Percentiles rank a stretch among this genome's conserved stretches.
phyloP scores from a whole-genome alignment of 2,888 invertebrate species.

The Adelognathus sp. region DNA sequence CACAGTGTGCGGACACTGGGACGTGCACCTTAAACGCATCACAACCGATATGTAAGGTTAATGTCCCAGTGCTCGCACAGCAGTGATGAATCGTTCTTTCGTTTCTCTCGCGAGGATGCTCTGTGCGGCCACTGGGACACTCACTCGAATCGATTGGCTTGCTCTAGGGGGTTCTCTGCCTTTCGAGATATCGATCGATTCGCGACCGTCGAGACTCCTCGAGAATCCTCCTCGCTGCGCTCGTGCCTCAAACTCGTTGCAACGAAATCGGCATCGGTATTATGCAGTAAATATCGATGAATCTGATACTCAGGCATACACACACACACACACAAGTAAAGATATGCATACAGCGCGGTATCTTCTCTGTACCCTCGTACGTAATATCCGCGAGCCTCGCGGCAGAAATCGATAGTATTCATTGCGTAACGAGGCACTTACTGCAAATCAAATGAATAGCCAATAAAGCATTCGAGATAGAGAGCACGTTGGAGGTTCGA shows the following conservation, averaged over 20 bases:
- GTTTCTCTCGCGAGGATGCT: too few relatives aligned
- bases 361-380: not conserved
- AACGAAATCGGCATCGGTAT: conserved; percentile 38
- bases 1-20: too few relatives aligned
- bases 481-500: conserved; percentile 17
- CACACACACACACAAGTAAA: too few relatives aligned
- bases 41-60: too few relatives aligned
- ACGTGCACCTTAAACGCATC: too few relatives aligned
- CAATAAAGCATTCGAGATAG: conserved; percentile 65
- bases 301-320: too few relatives aligned
- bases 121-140: too few relatives aligned
- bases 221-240: not conserved
- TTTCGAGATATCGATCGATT: conserved; percentile 43
- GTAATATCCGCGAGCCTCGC: conserved; percentile 34
- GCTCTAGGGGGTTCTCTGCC: not conserved
- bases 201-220: conserved; percentile 42
- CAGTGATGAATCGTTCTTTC: too few relatives aligned
- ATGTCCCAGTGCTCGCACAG: too few relatives aligned
- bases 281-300: not conserved
- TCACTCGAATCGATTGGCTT: conserved; percentile 1
- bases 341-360: conserved; percentile 8
- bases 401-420: conserved; percentile 73
- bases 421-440: conserved; percentile 75
- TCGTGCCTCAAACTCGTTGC: not conserved
- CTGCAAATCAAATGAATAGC: conserved; percentile 73